Evolutionary conservation across 2,888 invertebrate genomes (phyloP), one percentile per base, ranked within the genome.

Genomic region (Dromius quadrimaculatus): DNA sequence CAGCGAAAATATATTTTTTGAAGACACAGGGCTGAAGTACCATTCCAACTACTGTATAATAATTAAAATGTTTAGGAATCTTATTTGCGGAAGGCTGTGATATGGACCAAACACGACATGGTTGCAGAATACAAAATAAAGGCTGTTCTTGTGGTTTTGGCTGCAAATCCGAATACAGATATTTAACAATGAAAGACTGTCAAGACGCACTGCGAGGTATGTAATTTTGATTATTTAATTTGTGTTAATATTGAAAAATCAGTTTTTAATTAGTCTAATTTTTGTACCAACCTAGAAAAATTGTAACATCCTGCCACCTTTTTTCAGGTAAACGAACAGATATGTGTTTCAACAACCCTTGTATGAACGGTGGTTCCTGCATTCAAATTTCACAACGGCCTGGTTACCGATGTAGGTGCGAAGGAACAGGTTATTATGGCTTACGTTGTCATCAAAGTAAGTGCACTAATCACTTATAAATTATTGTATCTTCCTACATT

Each of bases 341-440:
- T 78, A 86, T 88, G 11, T 93, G 93, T 80, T 85, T 83, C 71
- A 84, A 85, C 28, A 83, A 83, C 74, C 91, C 91, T 0, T 92
- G 93, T 77, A 75, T 85, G 72, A 85, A 89, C 72, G 89, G 89
- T 2, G 86, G 87, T 3, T 87, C 85, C 11, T 93, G 92, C 80
- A 87, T 87, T 47, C 91, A 91, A 81, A 89, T 89, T 9, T 84
- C 85, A 0, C 87, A 87, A 73, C 86, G 87, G 2, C 89, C 89
- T 0, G 89, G 90, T 6, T 92, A 83, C 79, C 85, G 85, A 75
- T 92, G 91, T 78, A 84, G 88, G 75, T 92, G 91, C 77, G 90
- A 89, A 76, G 90, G 90, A 64, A 90, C 91, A n/a, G 92, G 91
- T 47, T 92, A 83, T 79, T 90, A 89, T 77, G 92, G 93, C 0